Conservation (phyloP, 2,888 invertebrate genomes). For the Saturnia japonica region DNA sequence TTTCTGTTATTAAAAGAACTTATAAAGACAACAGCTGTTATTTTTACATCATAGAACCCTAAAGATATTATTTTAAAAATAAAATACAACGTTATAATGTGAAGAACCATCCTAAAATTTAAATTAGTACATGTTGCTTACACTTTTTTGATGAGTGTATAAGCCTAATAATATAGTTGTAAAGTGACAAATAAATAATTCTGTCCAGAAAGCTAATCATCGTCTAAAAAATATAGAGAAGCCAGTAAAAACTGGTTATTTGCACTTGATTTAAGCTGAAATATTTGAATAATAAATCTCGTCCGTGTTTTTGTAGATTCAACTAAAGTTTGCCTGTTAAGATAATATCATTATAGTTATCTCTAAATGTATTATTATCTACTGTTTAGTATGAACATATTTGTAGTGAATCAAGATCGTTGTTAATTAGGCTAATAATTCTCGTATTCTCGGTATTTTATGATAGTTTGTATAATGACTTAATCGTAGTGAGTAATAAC, state of each 20-base stretch:
- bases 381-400: not conserved
- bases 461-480: slow-evolving; percentile 22
- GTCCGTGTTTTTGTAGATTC: not conserved
- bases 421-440: not conserved
- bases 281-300: not conserved
- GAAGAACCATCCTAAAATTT: no score
- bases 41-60: no score
- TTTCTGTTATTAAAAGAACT: no score
- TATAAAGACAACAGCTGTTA: no score
- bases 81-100: no score
- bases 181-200: not conserved
- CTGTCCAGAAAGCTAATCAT: not conserved
- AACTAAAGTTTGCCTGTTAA: not conserved
- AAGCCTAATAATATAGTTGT: no score
- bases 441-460: slow-evolving; percentile 14
- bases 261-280: no score
- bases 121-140: no score
- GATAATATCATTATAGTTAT: not conserved
- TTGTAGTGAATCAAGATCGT: not conserved
- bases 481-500: slow-evolving; percentile 13
- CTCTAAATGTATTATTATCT: not conserved
- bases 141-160: no score
- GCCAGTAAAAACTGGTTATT: not conserved
- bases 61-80: no score
- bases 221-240: not conserved